phyloP scores from a whole-genome alignment of 2,113 vertebrate species.

The Hyperopisus bebe region DNA sequence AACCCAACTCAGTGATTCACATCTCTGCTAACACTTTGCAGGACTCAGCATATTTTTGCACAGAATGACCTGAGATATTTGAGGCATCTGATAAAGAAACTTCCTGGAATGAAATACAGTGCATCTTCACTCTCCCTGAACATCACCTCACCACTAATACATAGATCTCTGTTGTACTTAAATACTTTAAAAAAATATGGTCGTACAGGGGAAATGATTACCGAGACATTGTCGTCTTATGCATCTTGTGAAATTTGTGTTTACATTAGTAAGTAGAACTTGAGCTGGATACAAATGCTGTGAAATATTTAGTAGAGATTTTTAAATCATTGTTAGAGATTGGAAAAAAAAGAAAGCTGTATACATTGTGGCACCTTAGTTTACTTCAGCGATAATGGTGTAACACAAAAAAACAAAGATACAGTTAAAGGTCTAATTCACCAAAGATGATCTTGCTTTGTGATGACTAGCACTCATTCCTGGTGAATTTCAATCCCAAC shows the following conservation, averaged over 20 bases:
- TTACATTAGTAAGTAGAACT: neutral
- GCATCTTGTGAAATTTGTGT: neutral
- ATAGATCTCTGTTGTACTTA: neutral
- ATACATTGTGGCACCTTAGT: neutral
- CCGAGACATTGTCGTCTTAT: neutral
- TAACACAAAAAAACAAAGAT: neutral
- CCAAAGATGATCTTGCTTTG: neutral
- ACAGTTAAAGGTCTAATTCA: neutral
- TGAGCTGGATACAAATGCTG: neutral
- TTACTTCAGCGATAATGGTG: neutral
- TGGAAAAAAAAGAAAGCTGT: neutral
- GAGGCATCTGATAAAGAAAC: neutral
- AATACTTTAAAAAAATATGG: neutral
- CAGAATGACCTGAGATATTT: neutral
- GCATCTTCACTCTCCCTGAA: neutral
- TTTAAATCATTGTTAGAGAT: neutral
- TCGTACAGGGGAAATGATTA: neutral
- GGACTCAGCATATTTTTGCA: constrained; percentile 1
- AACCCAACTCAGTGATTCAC: neutral
- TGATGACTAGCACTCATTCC: neutral
- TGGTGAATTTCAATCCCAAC: neutral
- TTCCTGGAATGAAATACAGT: neutral
- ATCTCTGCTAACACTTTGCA: neutral
- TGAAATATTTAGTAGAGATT: neutral
- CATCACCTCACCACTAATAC: neutral